Conservation (phyloP, 2,113 vertebrate genomes). For the Circaetus gallicus region DNA sequence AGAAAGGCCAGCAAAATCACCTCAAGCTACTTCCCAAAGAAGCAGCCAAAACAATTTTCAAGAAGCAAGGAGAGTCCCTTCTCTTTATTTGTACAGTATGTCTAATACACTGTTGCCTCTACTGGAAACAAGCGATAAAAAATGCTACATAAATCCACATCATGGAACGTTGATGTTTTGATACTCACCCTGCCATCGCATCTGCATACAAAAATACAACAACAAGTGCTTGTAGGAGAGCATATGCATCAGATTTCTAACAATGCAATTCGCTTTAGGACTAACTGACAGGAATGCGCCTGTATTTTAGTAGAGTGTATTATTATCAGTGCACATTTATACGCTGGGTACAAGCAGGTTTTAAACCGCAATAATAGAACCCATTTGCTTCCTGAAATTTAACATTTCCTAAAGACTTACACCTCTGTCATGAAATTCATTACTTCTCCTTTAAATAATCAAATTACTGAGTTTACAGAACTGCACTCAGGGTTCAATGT, state of each 20-base stretch:
- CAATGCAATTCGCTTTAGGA: neutral
- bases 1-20: neutral
- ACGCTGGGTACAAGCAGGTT: neutral
- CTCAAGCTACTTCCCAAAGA: neutral
- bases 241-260: neutral
- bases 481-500: constrained; percentile 30
- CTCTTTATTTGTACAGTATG: neutral
- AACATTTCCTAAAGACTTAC: neutral
- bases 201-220: constrained; percentile 42
- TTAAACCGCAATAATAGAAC: neutral
- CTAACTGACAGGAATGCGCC: constrained; percentile 2
- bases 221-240: constrained; percentile 38
- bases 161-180: constrained; percentile 2
- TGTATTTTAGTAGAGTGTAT: neutral
- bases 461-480: constrained; percentile 35
- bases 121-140: constrained; percentile 17
- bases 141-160: constrained; percentile 19
- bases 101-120: neutral
- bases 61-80: neutral
- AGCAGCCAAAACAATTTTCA: neutral
- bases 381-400: neutral
- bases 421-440: neutral
- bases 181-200: constrained; percentile 32
- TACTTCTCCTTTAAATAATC: constrained; percentile 39
- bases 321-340: neutral